Evolutionary conservation across 2,888 invertebrate species (phyloP), one percentile per base, ranked within the genome.

Genomic region (Melanophora roralis): DNA sequence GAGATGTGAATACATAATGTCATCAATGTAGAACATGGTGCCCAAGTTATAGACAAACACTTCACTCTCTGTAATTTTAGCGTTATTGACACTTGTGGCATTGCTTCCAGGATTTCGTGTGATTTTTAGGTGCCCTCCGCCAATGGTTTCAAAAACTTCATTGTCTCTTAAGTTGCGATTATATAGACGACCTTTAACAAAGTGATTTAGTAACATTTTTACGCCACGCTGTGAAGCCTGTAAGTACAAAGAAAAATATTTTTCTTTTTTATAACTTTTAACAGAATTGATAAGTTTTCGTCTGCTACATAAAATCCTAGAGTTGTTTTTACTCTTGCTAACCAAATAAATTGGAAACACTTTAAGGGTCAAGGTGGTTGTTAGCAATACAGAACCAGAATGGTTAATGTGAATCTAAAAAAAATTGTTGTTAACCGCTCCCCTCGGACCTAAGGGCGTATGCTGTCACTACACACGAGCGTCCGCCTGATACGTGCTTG

Each of bases 31-130:
- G 86, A 92, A 93, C 92, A 93, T 93, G 74, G 93, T 93, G 53
- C 93, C 93, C 83, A 93, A 86, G 86, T 93, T 93, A 86, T 93
- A 93, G 43, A 93, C 93, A 84, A 93, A 93, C 21, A 93, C 91
- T 87, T 93, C 93, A 83, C 91, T 91, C 86, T 93, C 92, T 19
- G 92, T 91, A 45, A 93, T 92, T 82, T 91, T 90, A 12, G 92
- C 92, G 81, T 92, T 91, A 84, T 93, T 93, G 6, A 93, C 90
- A 68, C 87, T 86, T 40, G 90, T 90, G 71, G 91, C 90, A 82
- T 91, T 92, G 79, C 88, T 89, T 51, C 87, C 86, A 11, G 87
- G 87, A 82, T 89, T 88, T 38, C 92, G 89, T 38, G 89, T 89
- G 51, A 93, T 91, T 82, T 90, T 89, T 51, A 93, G 89, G 9